Evolutionary conservation across 2,888 invertebrate genomes (phyloP).

Genomic region (Chloromyia formosa): DNA sequence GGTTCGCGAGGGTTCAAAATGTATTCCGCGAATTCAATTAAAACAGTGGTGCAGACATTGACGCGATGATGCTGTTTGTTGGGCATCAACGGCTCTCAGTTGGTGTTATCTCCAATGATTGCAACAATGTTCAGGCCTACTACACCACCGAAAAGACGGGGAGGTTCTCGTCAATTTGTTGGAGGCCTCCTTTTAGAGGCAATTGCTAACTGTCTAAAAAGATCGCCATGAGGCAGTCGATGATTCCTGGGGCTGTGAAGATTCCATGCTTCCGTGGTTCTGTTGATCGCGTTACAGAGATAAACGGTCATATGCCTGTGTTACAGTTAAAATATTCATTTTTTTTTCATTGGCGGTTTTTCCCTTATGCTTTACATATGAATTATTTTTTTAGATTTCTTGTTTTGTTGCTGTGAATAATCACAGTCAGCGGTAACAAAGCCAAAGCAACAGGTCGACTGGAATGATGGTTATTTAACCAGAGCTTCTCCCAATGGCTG

Average conservation of each 20-base stretch:
- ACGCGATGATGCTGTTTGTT: too few species aligned
- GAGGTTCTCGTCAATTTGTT: not conserved
- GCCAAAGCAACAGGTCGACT: not conserved
- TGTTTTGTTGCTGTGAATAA: too few species aligned
- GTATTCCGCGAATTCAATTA: too few species aligned
- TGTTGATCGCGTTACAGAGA: conserved; percentile 23
- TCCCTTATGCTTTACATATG: too few species aligned
- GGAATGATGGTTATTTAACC: conserved; percentile 5
- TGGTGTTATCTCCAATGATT: not conserved
- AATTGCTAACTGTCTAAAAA: not conserved
- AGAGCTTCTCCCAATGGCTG: not conserved
- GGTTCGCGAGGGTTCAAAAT: too few species aligned
- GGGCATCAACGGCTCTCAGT: too few species aligned
- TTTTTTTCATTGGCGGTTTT: not conserved
- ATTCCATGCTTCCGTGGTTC: not conserved
- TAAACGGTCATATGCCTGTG: conserved; percentile 36
- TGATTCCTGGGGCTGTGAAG: not conserved
- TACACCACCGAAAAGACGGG: not conserved
- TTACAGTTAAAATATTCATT: conserved; percentile 5
- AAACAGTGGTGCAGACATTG: too few species aligned
- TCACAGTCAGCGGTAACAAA: not conserved
- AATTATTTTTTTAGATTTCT: too few species aligned
- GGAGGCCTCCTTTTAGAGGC: too few species aligned
- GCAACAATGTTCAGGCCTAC: not conserved
- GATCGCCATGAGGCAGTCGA: not conserved